Base-by-base conservation (phyloP, 1,140 invertebrate species). In the Camponotus floridanus region DNA sequence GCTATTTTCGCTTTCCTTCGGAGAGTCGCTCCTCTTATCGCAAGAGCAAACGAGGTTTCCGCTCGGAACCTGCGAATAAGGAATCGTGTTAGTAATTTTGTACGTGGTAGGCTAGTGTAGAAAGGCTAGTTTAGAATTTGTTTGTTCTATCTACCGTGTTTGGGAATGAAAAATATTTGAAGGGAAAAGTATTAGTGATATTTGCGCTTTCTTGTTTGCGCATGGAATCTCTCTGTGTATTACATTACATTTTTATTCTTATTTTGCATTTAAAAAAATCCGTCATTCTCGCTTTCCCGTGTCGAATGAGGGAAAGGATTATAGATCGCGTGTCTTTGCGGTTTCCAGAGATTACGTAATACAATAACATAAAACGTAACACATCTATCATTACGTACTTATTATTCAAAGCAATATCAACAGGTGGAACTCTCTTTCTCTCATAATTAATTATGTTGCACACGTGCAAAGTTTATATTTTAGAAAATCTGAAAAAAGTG, bases 391-490 rank as follows among this genome's bases (percentile, higher is more conserved):
- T 65, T 67, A 21, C 31, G n/a, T 61, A 9, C 18, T 18, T 11
- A 31, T n/a, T 33, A 39, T 64, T 13, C 18, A 39, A 48, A 51
- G 31, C 7, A n/a, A 45, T 42, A 48, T 76, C 15, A 59, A 59
- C 26, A 62, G 57, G 55, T 39, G 48, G 39, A 86, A 45, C 64
- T 42, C 61, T 51, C 65, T 62, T 57, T 86, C 74, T 73, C 68
- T 36, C 11, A 36, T 51, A 51, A 51, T 51, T 51, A 51, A 51
- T 51, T 51, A 51, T 0, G 15, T 18, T 51, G 11, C 15, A 51
- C 13, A 51, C 5, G 13, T 51, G 15, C 48, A 51, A 51, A 51
- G 15, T 51, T 51, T 51, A 51, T 51, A 51, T 51, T 51, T 51
- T 51, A 13, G 13, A 13, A 61, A 73, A 83, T 83, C n/a, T 0